Percentiles rank a stretch among this genome's conserved stretches.
Evolutionary conservation across 2,888 invertebrate species (phyloP).

Genomic region (Andricus quercusramuli): DNA sequence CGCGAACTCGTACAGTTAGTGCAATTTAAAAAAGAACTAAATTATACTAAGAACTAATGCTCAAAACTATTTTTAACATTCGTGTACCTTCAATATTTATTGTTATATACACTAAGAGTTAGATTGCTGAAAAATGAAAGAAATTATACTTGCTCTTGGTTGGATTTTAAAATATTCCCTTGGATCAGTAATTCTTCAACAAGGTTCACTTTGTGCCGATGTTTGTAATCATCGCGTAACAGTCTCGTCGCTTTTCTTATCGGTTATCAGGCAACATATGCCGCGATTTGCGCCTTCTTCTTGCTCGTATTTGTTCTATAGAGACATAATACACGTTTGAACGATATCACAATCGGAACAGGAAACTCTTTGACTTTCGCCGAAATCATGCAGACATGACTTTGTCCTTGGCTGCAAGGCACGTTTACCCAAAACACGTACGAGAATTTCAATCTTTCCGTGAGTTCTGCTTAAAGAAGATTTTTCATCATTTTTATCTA

Average conservation of each 20-base stretch:
- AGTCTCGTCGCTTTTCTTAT: constrained; percentile 43
- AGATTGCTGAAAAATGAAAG: too few relatives aligned
- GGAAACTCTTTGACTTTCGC: constrained; percentile 19
- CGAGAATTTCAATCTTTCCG: background rate
- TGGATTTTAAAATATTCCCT: background rate
- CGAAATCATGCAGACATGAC: background rate
- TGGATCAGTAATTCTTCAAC: background rate
- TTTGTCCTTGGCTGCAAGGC: background rate
- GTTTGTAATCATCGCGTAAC: constrained; percentile 48
- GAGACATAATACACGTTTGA: background rate
- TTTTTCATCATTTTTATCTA: too few relatives aligned
- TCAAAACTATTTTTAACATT: too few relatives aligned
- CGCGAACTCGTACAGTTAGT: constrained; percentile 44
- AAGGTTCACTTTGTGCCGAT: background rate
- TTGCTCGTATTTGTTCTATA: background rate
- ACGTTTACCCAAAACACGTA: background rate
- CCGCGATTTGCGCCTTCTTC: background rate
- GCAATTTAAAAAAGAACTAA: background rate
- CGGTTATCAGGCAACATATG: constrained; percentile 8
- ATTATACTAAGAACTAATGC: too few relatives aligned
- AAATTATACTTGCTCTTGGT: background rate
- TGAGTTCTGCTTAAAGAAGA: background rate
- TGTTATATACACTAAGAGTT: too few relatives aligned
- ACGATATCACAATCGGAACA: constrained; percentile 6
- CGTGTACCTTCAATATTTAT: rapidly evolving